Percentiles rank a stretch among this genome's conserved stretches.
Conservation (phyloP, 2,888 invertebrate genomes). For the Willowsia nigromaculata region DNA sequence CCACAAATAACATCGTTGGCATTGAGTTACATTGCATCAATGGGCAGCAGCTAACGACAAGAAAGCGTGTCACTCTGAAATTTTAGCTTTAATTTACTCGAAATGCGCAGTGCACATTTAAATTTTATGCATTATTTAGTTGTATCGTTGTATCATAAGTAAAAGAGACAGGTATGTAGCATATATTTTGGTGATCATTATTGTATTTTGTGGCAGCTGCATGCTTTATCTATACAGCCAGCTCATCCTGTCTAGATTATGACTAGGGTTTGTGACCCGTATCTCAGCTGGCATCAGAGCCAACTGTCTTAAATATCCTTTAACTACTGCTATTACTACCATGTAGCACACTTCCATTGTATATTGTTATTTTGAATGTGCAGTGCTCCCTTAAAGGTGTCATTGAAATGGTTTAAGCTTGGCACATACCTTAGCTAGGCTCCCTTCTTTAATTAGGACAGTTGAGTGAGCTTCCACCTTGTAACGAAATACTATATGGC, state of each 20-base stretch:
- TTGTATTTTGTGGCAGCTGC: slow-evolving; percentile 28
- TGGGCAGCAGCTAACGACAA: slow-evolving; percentile 54
- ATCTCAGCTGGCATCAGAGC: slow-evolving; percentile 61
- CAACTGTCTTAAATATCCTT: slow-evolving; percentile 42
- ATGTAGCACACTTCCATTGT: slow-evolving; percentile 37
- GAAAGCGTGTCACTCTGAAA: slow-evolving; percentile 57
- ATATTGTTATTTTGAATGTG: neutral
- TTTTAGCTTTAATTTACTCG: neutral
- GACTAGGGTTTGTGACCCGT: slow-evolving; percentile 46
- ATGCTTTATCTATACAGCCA: slow-evolving; percentile 22
- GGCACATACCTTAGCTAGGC: neutral
- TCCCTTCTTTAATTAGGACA: neutral
- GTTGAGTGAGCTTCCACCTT: neutral
- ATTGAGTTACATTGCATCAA: slow-evolving; percentile 36
- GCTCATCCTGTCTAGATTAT: slow-evolving; percentile 54
- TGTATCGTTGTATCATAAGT: no score
- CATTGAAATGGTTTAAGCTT: neutral
- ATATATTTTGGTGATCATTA: no score
- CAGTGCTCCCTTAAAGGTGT: neutral
- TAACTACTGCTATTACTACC: neutral
- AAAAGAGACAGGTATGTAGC: no score
- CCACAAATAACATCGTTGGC: slow-evolving; percentile 29
- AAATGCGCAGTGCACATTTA: slow-evolving; percentile 19
- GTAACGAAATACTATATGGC: neutral
- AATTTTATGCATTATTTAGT: neutral